A percentile compares a stretch with the other conserved stretches of the same genome.
phyloP scores from a whole-genome alignment of 2,888 invertebrate species.

The Lasioglossum morio region DNA sequence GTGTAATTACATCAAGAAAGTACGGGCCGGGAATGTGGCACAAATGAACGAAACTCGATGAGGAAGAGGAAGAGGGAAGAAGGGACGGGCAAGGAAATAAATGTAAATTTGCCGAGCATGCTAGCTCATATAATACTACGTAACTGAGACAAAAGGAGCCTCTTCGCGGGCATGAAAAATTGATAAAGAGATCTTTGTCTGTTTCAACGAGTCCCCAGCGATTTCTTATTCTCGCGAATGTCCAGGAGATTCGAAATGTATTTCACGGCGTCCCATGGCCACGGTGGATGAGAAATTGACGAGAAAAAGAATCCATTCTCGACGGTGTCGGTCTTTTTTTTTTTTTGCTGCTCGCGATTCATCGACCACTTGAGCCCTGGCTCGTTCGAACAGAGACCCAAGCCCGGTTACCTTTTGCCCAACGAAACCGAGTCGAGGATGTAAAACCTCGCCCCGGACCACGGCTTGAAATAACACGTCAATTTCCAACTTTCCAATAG shows the following conservation, averaged over 20 bases:
- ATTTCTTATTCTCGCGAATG: constrained; percentile 58
- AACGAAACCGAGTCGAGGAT: constrained; percentile 23
- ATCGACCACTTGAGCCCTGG: not conserved
- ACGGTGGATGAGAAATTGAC: constrained; percentile 35
- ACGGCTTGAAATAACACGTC: constrained; percentile 45
- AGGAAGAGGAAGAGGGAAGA: constrained; percentile 13
- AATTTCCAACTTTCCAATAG: constrained; percentile 35
- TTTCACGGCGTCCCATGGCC: constrained; percentile 41
- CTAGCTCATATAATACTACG: constrained; percentile 45
- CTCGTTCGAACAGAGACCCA: not conserved
- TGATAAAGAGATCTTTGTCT: constrained; percentile 62
- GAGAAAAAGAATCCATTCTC: constrained; percentile 20
- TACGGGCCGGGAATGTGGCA: constrained; percentile 13
- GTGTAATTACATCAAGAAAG: constrained; percentile 37
- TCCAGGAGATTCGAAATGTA: constrained; percentile 48
- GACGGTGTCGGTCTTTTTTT: not conserved
- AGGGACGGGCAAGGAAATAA: constrained; percentile 14
- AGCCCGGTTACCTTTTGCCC: constrained; percentile 2
- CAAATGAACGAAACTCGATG: constrained; percentile 6
- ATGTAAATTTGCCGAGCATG: constrained; percentile 52
- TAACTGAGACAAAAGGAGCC: constrained; percentile 39
- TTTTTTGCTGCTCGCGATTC: constrained; percentile 11
- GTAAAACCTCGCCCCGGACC: constrained; percentile 27
- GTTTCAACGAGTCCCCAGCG: constrained; percentile 46
- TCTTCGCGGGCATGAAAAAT: constrained; percentile 57